These are phyloP conservation scores for Acleris cristana DNA, from an alignment of 2,888 invertebrate species.

Conservation along the genomic window DNA sequence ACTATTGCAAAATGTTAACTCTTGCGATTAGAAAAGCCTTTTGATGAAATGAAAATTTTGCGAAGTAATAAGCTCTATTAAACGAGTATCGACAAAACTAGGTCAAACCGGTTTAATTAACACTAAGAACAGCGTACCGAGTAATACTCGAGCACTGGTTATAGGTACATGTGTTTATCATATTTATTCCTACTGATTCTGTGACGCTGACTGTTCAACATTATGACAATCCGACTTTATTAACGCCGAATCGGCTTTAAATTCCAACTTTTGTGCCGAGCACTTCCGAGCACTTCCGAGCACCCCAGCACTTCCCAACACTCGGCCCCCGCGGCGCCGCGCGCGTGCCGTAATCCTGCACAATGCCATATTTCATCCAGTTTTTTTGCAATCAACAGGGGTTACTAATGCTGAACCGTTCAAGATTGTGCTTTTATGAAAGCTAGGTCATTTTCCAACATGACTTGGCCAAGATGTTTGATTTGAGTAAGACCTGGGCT, in stretches of 20 bases:
- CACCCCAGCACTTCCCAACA: constrained; percentile 19
- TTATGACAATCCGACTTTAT: constrained; percentile 3
- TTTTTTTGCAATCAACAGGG: constrained; percentile 6
- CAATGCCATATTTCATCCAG: constrained; percentile 41
- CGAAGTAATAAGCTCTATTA: too few relatives aligned
- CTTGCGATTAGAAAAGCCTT: too few relatives aligned
- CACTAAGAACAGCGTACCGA: too few relatives aligned
- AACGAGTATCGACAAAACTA: too few relatives aligned
- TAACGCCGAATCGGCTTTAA: background rate
- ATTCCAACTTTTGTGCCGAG: constrained; percentile 6
- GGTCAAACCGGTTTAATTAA: too few relatives aligned
- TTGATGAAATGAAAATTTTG: too few relatives aligned
- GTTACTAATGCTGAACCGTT: constrained; percentile 27
- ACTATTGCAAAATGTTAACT: too few relatives aligned
- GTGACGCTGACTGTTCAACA: background rate
- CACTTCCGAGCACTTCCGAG: constrained; percentile 12
- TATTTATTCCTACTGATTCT: too few relatives aligned
- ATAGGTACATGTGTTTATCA: too few relatives aligned
- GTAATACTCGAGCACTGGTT: too few relatives aligned
- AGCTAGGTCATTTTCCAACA: background rate
- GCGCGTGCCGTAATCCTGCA: constrained; percentile 53
- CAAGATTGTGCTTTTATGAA: constrained; percentile 17
- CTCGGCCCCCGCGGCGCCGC: constrained; percentile 40
- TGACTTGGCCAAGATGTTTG: background rate
- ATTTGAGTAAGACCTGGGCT: too few relatives aligned